Conservation (phyloP, 1,140 invertebrate species). For the Drosophila ironensis region DNA sequence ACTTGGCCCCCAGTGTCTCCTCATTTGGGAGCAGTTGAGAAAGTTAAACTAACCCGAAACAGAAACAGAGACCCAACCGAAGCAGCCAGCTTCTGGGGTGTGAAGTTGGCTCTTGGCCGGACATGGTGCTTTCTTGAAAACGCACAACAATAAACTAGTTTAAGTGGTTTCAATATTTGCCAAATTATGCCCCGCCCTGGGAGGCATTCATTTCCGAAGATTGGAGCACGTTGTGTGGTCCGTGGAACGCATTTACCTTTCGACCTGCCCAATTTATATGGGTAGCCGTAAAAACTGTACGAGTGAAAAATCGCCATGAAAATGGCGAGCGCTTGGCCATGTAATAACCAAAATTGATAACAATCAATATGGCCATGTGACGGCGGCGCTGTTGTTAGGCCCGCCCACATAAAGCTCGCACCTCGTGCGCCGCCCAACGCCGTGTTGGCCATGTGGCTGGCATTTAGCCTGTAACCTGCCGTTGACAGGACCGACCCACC, state of each 20-base stretch:
- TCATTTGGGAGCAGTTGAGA: slow-evolving; percentile 36
- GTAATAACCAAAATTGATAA: slow-evolving; percentile 79
- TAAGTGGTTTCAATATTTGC: slow-evolving; percentile 25
- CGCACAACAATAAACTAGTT: slow-evolving; percentile 9
- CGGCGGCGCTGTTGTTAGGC: slow-evolving; percentile 36
- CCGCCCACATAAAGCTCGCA: slow-evolving; percentile 22
- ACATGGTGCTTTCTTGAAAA: neutral
- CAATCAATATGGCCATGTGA: slow-evolving; percentile 75
- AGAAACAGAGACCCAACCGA: slow-evolving; percentile 1
- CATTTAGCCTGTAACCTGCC: slow-evolving; percentile 78
- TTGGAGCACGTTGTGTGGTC: neutral
- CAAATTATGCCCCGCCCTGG: slow-evolving; percentile 22
- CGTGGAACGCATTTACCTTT: slow-evolving; percentile 12
- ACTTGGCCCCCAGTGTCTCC: slow-evolving; percentile 20
- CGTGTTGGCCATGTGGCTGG: slow-evolving; percentile 44
- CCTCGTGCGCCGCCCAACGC: slow-evolving; percentile 5
- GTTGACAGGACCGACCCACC: slow-evolving; percentile 52
- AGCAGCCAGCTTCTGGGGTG: slow-evolving; percentile 8
- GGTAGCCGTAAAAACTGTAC: slow-evolving; percentile 28
- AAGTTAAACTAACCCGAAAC: slow-evolving; percentile 20
- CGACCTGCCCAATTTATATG: slow-evolving; percentile 12
- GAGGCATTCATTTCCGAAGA: neutral
- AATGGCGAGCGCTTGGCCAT: slow-evolving; percentile 67
- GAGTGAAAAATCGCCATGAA: slow-evolving; percentile 68
- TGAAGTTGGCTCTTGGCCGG: neutral